Conservation (phyloP, 2,113 vertebrate genomes). For the Rallus limicola region DNA sequence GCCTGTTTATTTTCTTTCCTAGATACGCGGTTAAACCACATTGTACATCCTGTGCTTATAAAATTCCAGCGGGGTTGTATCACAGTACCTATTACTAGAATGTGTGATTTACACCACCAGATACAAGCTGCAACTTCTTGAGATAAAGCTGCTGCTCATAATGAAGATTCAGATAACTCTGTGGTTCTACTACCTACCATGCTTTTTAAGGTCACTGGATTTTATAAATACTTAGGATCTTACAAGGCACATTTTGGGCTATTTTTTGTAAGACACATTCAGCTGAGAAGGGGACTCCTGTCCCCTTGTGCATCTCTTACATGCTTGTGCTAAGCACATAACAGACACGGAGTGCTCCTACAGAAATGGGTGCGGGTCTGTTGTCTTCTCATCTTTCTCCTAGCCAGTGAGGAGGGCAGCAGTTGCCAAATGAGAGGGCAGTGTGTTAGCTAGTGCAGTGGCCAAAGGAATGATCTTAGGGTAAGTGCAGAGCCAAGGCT, state of each 20-base stretch:
- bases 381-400: not conserved
- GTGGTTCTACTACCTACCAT: not conserved
- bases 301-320: not conserved
- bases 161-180: not conserved
- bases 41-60: conserved; percentile 76
- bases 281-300: not conserved
- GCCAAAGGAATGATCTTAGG: not conserved
- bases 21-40: conserved; percentile 71
- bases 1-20: conserved; percentile 76
- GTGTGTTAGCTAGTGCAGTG: not conserved
- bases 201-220: not conserved
- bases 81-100: conserved; percentile 53
- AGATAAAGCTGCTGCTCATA: conserved; percentile 31
- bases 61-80: conserved; percentile 77
- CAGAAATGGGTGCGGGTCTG: not conserved
- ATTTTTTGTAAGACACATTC: not conserved
- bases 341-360: not conserved
- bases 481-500: not conserved
- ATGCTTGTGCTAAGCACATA: not conserved
- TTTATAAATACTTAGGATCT: conserved; percentile 7
- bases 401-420: rapidly evolving
- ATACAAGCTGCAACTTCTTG: conserved; percentile 35
- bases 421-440: not conserved
- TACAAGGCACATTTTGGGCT: not conserved
- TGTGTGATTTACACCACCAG: conserved; percentile 41